Percentiles rank a stretch among this genome's conserved stretches.
These are phyloP conservation scores for Tachysurus vachellii DNA, from an alignment of 2,113 vertebrate genomes.

Conservation along the genomic window DNA sequence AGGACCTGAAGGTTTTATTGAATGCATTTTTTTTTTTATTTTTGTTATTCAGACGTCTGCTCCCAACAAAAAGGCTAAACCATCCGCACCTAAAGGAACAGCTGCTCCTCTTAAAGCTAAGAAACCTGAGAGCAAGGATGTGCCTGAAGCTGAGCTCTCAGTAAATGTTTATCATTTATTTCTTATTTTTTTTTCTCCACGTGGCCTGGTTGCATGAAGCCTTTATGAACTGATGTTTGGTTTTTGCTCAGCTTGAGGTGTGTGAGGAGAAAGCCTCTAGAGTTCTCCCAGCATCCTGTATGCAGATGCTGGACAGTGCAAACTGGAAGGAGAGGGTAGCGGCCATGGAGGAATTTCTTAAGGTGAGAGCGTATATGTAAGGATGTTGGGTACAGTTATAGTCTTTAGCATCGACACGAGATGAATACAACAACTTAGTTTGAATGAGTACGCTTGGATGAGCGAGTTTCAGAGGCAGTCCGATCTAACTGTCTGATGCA, in stretches of 20 bases:
- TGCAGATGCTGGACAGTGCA: conserved; percentile 87
- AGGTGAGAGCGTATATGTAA: conserved; percentile 67
- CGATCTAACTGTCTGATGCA: too few relatives aligned
- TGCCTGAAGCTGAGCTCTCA: conserved; percentile 84
- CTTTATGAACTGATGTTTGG: neutral
- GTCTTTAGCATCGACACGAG: neutral
- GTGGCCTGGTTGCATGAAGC: neutral
- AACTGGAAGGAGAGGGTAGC: conserved; percentile 98
- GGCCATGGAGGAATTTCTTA: conserved; percentile 97
- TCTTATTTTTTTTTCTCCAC: neutral
- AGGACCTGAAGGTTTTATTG: neutral
- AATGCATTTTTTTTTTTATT: neutral
- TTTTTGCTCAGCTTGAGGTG: conserved; percentile 77
- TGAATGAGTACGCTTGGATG: too few relatives aligned
- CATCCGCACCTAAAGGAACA: conserved; percentile 52
- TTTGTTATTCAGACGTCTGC: conserved; percentile 72
- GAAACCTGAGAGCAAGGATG: conserved; percentile 84
- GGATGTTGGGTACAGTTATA: neutral
- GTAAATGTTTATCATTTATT: conserved; percentile 70
- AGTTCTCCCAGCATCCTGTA: conserved; percentile 89
- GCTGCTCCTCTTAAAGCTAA: conserved; percentile 79
- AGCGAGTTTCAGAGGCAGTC: too few relatives aligned
- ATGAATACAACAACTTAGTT: too few relatives aligned
- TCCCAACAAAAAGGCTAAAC: conserved; percentile 85
- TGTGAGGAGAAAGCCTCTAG: conserved; percentile 89